Evolutionary conservation across 2,888 invertebrate genomes (phyloP).

Genomic region (Neoaliturus tenellus): DNA sequence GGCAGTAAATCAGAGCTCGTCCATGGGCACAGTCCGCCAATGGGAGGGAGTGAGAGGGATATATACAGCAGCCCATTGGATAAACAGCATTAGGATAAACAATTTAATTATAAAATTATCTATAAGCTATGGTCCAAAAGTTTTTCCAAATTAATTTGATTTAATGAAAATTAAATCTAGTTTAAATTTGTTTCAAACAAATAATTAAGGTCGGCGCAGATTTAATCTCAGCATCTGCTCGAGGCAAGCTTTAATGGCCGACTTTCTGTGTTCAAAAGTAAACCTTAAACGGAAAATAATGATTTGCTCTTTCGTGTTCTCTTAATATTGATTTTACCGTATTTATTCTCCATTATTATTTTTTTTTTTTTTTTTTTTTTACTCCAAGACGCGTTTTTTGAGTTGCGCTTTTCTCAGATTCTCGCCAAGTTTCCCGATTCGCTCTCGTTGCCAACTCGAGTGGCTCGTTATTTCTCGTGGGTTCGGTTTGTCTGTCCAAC

Average conservation of each 20-base stretch:
- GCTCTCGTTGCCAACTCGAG: background rate
- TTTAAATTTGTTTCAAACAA: constrained; percentile 39
- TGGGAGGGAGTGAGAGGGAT: too few relatives aligned
- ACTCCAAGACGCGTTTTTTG: background rate
- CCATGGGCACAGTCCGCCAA: background rate
- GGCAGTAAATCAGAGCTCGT: background rate
- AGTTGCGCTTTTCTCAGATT: constrained; percentile 31
- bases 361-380: too few relatives aligned
- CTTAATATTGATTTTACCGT: constrained; percentile 17
- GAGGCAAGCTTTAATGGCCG: constrained; percentile 24
- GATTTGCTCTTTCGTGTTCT: constrained; percentile 11
- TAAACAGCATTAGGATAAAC: too few relatives aligned
- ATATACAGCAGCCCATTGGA: too few relatives aligned
- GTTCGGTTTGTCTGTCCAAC: constrained; percentile 24
- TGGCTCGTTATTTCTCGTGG: constrained; percentile 27
- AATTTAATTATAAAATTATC: too few relatives aligned
- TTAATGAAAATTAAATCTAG: constrained; percentile 9
- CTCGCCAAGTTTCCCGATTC: background rate
- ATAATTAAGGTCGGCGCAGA: background rate
- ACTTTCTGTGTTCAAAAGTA: background rate
- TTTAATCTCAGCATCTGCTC: constrained; percentile 3
- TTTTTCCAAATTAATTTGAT: background rate
- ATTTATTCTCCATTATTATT: constrained; percentile 41
- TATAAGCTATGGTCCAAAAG: background rate
- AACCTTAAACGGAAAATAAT: background rate